A percentile compares a stretch with the other conserved stretches of the same genome.
phyloP scores from a whole-genome alignment of 2,888 invertebrate species.

The Caenorhabditis sp. region DNA sequence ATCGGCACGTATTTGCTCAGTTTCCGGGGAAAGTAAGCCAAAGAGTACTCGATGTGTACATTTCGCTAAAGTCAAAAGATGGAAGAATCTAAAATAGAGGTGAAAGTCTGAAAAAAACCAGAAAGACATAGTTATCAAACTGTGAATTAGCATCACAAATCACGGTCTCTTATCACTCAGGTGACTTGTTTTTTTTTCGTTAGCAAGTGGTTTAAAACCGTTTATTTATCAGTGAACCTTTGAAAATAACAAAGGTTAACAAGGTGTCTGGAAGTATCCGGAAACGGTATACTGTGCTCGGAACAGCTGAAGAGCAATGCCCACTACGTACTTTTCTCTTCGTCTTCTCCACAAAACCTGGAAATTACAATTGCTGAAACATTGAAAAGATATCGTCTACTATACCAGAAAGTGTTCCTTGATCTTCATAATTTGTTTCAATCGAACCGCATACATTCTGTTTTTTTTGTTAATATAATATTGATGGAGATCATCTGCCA shows the following conservation, averaged over 20 bases:
- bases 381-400: too few relatives aligned
- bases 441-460: constrained; percentile 9
- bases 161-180: not conserved
- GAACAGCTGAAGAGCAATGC: not conserved
- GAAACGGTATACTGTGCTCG: not conserved
- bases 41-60: too few relatives aligned
- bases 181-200: not conserved
- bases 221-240: too few relatives aligned
- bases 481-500: constrained; percentile 28
- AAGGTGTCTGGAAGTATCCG: not conserved
- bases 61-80: too few relatives aligned
- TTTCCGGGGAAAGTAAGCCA: too few relatives aligned
- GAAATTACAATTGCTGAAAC: not conserved
- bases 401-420: constrained; percentile 32
- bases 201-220: too few relatives aligned
- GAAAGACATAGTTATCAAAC: not conserved
- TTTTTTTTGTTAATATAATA: constrained; percentile 7
- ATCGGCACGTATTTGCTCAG: too few relatives aligned
- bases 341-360: not conserved
- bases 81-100: too few relatives aligned
- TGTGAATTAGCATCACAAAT: not conserved
- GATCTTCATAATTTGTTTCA: constrained; percentile 32
- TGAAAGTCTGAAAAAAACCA: not conserved
- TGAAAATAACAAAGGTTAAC: too few relatives aligned
- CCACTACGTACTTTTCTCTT: not conserved